Evolutionary conservation across 1,140 invertebrate genomes (phyloP), one percentile per base, ranked within the genome.

Genomic region (Drosophila triauraria): DNA sequence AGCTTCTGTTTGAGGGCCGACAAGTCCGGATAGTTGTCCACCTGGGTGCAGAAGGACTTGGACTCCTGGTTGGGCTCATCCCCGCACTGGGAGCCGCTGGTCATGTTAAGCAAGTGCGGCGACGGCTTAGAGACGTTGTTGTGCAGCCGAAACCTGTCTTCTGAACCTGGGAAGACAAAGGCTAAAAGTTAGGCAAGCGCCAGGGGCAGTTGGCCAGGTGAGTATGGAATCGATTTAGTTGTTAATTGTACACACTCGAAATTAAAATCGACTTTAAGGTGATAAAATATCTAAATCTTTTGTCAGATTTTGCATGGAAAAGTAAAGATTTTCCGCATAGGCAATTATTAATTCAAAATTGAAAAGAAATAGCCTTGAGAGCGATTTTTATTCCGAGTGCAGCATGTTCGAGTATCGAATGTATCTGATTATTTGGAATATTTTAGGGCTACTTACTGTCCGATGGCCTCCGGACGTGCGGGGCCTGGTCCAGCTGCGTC

Each of bases 31-130:
- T 93, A 93, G 15, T 92, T 81, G 38, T 81, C 68, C 6, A 93
- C 85, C 9, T 91, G 63, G 53, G 76, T 91, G 63, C 91, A 92
- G 53, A 92, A 92, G 50, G 85, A 84, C 12, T 43, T 72, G 46
- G 65, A 44, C 62, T 75, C 17, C 27, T 80, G 60, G 54, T 78
- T 84, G 44, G 67, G 56, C 2, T 71, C 71, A 23, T 92, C 78
- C 0, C 70, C 64, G 43, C 84, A 87, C 43, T 58, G 48, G 32
- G 47, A 56, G 1, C 46, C 35, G 6, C 4, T 9, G n/a, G 38
- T 61, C 23, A 38, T 53, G 30, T 81, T 61, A 0, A 30, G 42
- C 12, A 30, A 6, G 1, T 64, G 9, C 5, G 27, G 25, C 2
- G 12, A 20, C 0, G 46, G 32, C 9, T 38, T n/a, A 6, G 32